Base-by-base conservation (phyloP, 2,797 vertebrate species). In the Toxotes lorentzi region DNA sequence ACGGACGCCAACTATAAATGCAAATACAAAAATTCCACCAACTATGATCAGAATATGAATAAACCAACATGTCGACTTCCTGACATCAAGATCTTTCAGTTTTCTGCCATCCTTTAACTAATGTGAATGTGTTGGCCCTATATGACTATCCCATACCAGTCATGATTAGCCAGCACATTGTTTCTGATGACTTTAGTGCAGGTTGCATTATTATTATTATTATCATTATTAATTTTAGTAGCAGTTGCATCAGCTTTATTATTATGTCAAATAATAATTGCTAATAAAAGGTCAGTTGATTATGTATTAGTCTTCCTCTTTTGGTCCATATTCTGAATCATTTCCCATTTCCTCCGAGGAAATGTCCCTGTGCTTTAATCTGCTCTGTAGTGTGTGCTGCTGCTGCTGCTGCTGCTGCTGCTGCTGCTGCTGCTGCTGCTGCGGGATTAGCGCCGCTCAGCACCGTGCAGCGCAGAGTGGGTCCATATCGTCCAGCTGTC, bases 401-500 rank as follows among this genome's bases (percentile, higher is more conserved):
- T n/a, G n/a, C n/a, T n/a, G n/a, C n/a, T n/a, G n/a, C n/a, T 47
- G 24, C 16, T 70, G 65, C 14, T 23, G 13, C 45, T 27, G 71
- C 59, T 72, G 81, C 71, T 65, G 75, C 24, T 56, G 57, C 51
- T 51, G 78, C 51, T 74, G 70, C 51, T 73, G 84, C 71, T 80
- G 77, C 65, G 88, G 90, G 92, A 92, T 93, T 89, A 91, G 43
- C 32, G 73, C 66, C 19, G 34, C 65, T 72, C 74, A 78, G 78
- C 48, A 38, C 81, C 57, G 70, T 6, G 59, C 74, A 23, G 43
- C 10, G 10, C 73, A 45, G 45, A 62, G 54, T 43, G 82, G 54
- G 45, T 79, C 68, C 64, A 40, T 73, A 23, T 50, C 76, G 86
- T 85, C 90, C 94, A 94, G 91, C 90, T 94, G 93, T 92, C 91